These are phyloP conservation scores for Emydura subglobosa DNA, from an alignment of 2,113 vertebrate species.

Conservation along the genomic window DNA sequence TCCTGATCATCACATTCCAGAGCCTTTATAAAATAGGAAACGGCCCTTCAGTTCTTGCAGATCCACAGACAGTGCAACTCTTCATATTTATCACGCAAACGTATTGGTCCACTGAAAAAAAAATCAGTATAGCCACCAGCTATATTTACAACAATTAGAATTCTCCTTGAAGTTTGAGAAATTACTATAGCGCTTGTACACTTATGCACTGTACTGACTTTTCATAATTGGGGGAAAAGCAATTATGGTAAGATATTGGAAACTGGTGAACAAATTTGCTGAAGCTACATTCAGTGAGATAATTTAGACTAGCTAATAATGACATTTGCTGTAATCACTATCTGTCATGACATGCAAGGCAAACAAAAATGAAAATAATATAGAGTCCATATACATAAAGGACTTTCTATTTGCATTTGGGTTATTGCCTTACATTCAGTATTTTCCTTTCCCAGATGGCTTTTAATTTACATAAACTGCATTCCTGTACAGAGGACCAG, in stretches of 20 bases:
- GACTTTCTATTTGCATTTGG: fast-evolving
- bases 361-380: fast-evolving
- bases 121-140: neutral
- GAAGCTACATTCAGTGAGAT: neutral
- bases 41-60: neutral
- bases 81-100: neutral
- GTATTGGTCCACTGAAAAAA: neutral
- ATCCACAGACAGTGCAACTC: neutral
- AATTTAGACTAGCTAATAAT: neutral
- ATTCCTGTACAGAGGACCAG: fast-evolving
- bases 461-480: fast-evolving
- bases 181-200: neutral
- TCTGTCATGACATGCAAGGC: fast-evolving
- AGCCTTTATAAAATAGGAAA: neutral
- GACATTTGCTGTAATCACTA: neutral
- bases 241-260: neutral
- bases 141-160: neutral
- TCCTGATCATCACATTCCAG: neutral
- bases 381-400: fast-evolving
- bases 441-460: fast-evolving
- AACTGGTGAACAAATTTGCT: fast-evolving
- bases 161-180: neutral
- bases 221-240: neutral
- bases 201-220: neutral
- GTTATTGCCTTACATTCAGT: fast-evolving